Evolutionary conservation across 1,140 invertebrate genomes (phyloP), one percentile per base, ranked within the genome.

Genomic region (Tetraneura akinire): DNA sequence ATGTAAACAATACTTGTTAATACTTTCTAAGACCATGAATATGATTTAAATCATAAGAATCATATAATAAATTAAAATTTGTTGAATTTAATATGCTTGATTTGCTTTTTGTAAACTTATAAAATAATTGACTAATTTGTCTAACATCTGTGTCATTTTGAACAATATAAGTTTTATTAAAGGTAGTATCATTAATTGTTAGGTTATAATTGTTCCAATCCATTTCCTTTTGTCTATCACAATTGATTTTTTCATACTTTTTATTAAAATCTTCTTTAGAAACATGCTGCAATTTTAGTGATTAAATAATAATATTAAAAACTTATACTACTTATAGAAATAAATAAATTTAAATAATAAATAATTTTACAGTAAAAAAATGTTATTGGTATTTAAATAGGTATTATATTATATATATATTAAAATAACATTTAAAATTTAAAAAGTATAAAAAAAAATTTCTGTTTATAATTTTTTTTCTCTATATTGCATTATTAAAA

Each of bases 21-120:
- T 68, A 68, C 66, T 47, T 68, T 68, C 66, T 68, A 47, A 68
- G 42, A 0, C 66, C 66, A 11, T 68, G 66, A 16, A 68, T 47
- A 47, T 68, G 42, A 47, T 68, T 68, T 18, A 45, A 6, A 47
- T 68, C 42, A 47, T 26, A 23, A 16, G 42, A 21, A 26, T 68
- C 42, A 47, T 68, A 21, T 18, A 68, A 68, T 45, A 21, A 68
- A 11, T 26, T 14, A 3, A 68, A 0, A 68, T 68, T 68, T 47
- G 2, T 1, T 18, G 42, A 9, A 47, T 26, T n/a, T 16, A 21
- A 3, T 26, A 8, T 16, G 14, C 14, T 68, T 5, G 23, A 47
- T 18, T 68, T 37, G 0, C 3, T 68, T 0, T 68, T 47, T 23
- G 1, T 47, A 16, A 2, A 16, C 1, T 68, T 68, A 23, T 47